A percentile compares a stretch with the other conserved stretches of the same genome.
phyloP scores from a whole-genome alignment of 2,113 vertebrate genomes.

The Ondatra zibethicus region DNA sequence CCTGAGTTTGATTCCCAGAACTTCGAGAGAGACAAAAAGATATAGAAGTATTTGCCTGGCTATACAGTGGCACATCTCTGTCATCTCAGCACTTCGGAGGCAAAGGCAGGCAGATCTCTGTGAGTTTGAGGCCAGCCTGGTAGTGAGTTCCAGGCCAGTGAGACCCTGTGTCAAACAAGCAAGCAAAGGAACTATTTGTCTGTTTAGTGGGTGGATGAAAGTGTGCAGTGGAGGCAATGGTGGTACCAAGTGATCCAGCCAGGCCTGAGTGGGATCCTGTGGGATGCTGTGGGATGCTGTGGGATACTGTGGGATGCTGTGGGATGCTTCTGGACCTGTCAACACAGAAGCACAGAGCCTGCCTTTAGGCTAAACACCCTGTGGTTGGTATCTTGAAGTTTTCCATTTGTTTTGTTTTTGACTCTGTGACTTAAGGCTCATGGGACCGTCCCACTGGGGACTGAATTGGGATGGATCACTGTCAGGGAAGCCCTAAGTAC shows the following conservation, averaged over 20 bases:
- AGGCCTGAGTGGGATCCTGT: not conserved
- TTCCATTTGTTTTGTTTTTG: not conserved
- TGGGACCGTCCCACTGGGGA: not conserved
- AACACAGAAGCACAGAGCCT: not conserved
- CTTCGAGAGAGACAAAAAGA: not conserved
- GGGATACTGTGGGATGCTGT: not conserved
- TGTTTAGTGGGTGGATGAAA: not conserved
- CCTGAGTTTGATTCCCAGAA: not conserved
- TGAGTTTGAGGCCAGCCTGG: not conserved
- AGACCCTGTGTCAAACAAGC: not conserved
- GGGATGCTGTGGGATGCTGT: not conserved
- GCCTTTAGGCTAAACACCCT: not conserved
- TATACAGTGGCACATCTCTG: not conserved
- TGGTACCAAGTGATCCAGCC: fast-evolving
- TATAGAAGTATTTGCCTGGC: not conserved
- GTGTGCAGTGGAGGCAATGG: not conserved
- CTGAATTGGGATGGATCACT: not conserved
- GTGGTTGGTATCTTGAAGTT: not conserved
- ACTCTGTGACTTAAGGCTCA: not conserved
- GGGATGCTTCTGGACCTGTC: not conserved
- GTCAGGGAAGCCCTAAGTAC: not conserved
- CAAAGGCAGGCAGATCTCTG: not conserved
- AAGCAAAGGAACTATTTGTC: not conserved
- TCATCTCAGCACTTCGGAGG: not conserved
- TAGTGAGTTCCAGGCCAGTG: not conserved